A percentile compares a stretch with the other conserved stretches of the same genome.
phyloP scores from a whole-genome alignment of 2,888 invertebrate genomes.

The Tachina grossa region DNA sequence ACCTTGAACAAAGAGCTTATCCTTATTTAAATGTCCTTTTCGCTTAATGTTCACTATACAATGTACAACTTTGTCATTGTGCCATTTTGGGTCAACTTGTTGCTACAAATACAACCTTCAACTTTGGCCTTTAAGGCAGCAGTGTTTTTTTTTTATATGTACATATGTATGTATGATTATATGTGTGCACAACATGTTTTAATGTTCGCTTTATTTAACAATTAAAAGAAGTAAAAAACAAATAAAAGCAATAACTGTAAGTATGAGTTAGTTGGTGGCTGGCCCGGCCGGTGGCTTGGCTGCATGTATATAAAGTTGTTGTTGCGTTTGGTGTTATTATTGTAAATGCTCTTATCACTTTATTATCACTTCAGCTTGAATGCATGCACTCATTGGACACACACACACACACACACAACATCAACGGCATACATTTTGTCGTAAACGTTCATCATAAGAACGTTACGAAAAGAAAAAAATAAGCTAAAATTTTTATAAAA shows the following conservation, averaged over 20 bases:
- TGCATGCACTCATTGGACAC: slow-evolving; percentile 39
- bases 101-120: slow-evolving; percentile 61
- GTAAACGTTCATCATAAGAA: background rate
- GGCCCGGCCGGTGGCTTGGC: background rate
- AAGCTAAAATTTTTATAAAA: background rate
- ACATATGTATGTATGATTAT: no score
- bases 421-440: slow-evolving; percentile 4
- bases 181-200: background rate
- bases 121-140: slow-evolving; percentile 57
- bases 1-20: background rate
- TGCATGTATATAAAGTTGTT: background rate
- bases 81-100: slow-evolving; percentile 42
- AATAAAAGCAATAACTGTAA: background rate
- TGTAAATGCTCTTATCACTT: slow-evolving; percentile 62
- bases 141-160: background rate
- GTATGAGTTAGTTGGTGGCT: slow-evolving; percentile 3
- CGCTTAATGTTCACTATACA: background rate
- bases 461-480: slow-evolving; percentile 1
- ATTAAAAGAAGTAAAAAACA: slow-evolving; percentile 15
- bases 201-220: slow-evolving; percentile 36
- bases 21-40: slow-evolving; percentile 13
- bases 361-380: slow-evolving; percentile 67
- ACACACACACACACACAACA: slow-evolving; percentile 39
- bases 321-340: background rate
- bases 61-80: background rate